Conservation (phyloP, 2,797 vertebrate genomes). For the Syngnathus acus region DNA sequence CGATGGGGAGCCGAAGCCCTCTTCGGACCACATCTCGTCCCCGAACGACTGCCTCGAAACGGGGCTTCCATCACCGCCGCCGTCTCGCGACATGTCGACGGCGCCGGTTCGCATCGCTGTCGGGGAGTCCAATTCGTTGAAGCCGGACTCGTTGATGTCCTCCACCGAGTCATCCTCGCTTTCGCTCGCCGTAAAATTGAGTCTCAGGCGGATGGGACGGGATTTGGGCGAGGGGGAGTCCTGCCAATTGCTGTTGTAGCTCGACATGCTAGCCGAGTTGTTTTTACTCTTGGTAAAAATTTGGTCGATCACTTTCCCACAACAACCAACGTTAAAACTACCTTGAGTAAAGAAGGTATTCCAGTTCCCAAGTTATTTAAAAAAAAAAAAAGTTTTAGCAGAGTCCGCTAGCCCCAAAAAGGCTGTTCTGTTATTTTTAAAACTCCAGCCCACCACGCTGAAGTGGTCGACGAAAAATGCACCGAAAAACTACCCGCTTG, state of each 20-base stretch:
- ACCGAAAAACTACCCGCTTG: neutral
- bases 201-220: constrained; percentile 76
- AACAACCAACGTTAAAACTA: neutral
- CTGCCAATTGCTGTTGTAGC: constrained; percentile 40
- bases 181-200: constrained; percentile 77
- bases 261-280: constrained; percentile 41
- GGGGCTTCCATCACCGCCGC: constrained; percentile 38
- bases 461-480: constrained; percentile 10
- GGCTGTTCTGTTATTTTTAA: constrained; percentile 15
- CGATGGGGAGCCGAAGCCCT: constrained; percentile 80
- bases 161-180: constrained; percentile 83
- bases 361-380: neutral
- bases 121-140: constrained; percentile 90
- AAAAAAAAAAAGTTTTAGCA: neutral
- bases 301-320: neutral
- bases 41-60: constrained; percentile 45
- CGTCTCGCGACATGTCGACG: constrained; percentile 37
- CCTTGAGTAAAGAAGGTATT: neutral
- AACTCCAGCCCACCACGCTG: constrained; percentile 29
- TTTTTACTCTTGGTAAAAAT: constrained; percentile 37
- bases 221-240: constrained; percentile 55
- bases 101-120: constrained; percentile 56
- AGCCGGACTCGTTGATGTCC: constrained; percentile 87
- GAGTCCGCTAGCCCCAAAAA: constrained; percentile 10
- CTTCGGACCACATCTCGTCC: constrained; percentile 81